Evolutionary conservation across 92 coral and sea anemone species (phyloP), one percentile per base, ranked within the genome.

Genomic region (Epizoanthus fatuus): DNA sequence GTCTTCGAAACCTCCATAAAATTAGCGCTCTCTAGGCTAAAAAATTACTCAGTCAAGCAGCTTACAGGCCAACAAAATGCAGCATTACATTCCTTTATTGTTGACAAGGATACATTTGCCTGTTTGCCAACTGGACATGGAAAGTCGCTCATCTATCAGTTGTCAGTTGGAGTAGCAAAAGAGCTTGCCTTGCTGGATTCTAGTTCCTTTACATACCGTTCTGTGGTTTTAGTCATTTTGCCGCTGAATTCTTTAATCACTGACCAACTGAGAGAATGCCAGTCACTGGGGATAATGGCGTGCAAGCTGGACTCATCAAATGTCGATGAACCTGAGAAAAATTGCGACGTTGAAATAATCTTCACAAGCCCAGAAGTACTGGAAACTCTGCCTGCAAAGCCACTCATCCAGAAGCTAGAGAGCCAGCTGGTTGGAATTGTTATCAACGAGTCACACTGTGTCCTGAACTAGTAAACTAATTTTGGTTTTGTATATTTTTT

Each of bases 41-140:
- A 20, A 16, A 64, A 64, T 0, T 39, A 13, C 53, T 16, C 38
- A 67, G 42, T 38, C 17, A 38, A 68, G 51, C 49, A 38, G 29
- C 73, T 68, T 68, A 2, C 73, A 35, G 17, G 20, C 29, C 73
- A 45, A 45, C 73, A 39, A 49, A 65, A 68, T 12, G n/a, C 73
- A 35, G 54, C 73, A 35, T 32, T 68, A 42, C 54, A 19, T 9
- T 38, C 42, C 19, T 68, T 68, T 68, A 32, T 68, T 35, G 25
- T 44, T 68, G 52, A 51, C 52, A 68, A 68, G 73, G 73, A 68
- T 68, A 68, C 52, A 69, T 42, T 15, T 45, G 74, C 55, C 35
- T 37, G 25, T 69, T 15, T 69, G 74, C 57, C 55, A 10, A 44
- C 74, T 32, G 55, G 56, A 69, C n/a, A 16, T 10, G 57, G 75